Evolutionary conservation across 2,113 vertebrate genomes (phyloP).

Genomic region (Aegithalos caudatus): DNA sequence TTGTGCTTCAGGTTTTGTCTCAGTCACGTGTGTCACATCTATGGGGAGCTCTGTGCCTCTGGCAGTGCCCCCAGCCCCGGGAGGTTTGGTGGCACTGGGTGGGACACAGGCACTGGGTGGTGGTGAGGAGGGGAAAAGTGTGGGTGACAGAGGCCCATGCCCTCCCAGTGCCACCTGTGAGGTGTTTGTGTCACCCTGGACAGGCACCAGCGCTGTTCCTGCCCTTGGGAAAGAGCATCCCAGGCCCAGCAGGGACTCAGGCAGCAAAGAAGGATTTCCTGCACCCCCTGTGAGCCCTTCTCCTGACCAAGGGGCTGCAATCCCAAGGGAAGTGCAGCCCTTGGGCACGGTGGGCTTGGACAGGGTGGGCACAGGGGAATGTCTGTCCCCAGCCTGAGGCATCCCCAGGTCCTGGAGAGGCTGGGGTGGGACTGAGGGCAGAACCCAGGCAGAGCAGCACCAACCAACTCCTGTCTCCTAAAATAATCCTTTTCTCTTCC

Average conservation of each 20-base stretch:
- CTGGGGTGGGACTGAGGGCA: not conserved
- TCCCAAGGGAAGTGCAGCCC: not conserved
- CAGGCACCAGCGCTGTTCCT: rapidly evolving
- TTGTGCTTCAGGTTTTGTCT: not conserved
- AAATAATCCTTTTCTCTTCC: constrained; percentile 50
- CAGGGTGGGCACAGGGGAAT: not conserved
- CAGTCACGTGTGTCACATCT: rapidly evolving
- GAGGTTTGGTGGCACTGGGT: not conserved
- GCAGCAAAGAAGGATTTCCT: too few relatives aligned
- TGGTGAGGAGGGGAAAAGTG: rapidly evolving
- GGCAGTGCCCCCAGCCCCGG: not conserved
- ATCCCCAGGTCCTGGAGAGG: rapidly evolving
- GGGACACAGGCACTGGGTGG: not conserved
- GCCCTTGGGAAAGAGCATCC: not conserved
- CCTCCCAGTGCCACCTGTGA: not conserved
- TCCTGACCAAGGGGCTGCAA: too few relatives aligned
- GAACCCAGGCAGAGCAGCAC: not conserved
- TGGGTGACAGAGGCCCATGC: not conserved
- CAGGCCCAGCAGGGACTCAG: not conserved
- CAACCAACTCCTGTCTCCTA: not conserved
- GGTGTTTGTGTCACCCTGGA: not conserved
- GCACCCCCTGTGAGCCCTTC: rapidly evolving
- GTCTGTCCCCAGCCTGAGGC: not conserved
- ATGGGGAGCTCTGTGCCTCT: rapidly evolving
- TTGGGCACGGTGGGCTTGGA: rapidly evolving